Base-by-base conservation (phyloP, 2,888 invertebrate genomes). In the Eugnorisma glareosa region DNA sequence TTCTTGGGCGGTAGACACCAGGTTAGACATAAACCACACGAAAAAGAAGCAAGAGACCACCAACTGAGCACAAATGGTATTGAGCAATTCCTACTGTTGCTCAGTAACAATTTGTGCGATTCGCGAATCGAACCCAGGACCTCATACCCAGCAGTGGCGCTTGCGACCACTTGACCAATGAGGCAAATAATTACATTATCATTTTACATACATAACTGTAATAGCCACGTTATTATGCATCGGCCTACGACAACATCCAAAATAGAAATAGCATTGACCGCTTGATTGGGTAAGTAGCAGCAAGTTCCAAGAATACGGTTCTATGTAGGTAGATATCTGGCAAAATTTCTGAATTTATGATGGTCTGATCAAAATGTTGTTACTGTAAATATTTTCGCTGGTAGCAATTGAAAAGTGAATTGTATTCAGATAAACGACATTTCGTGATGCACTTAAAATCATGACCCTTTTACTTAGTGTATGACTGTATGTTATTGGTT, bases 251-350 rank as follows among this genome's bases (percentile, higher is more conserved):
- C 37, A 31, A 63, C 37, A 37, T 15, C 63, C n/a, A n/a, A 63
- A 63, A 37, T 63, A 40, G 63, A 63, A 63, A 40, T 63, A 40
- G n/a, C 63, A 63, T 40, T 63, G 63, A 68, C 68, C n/a, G 68
- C 18, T 51, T 37, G 24, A 68, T 54, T 68, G n/a, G 11, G 37
- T 21, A 5, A n/a, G 10, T 54, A 5, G 67, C n/a, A 37, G 13
- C 1, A 37, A 6, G 24, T 37, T 24, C 63, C 37, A n/a, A 63
- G 24, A 35, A 24, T 37, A 37, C 15, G 37, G 7, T 7, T 59
- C 57, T 31, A 31, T 31, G 7, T 59, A n/a, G n/a, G n/a, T 31
- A 2, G 7, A 57, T 18, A 11, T 61, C 24, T 61, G 7, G n/a
- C n/a, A n/a, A n/a, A n/a, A n/a, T n/a, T n/a, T n/a, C n/a, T n/a